phyloP scores from a whole-genome alignment of 2,888 invertebrate genomes.

The Drosophila kambysellisi region DNA sequence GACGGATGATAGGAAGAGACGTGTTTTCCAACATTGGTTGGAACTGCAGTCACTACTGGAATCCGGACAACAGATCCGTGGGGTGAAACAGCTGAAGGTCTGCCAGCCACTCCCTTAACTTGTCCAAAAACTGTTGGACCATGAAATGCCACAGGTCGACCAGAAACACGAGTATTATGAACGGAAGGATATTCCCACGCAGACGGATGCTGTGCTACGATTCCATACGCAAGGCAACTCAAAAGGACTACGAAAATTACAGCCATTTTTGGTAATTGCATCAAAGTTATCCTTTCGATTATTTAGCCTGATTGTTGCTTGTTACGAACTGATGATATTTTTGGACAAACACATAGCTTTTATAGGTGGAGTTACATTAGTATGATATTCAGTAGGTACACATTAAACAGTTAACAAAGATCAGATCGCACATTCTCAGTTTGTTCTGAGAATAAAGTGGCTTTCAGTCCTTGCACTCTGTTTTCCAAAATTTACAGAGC shows the following conservation, averaged over 20 bases:
- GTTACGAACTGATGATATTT: slow-evolving; percentile 17
- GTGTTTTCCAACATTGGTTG: neutral
- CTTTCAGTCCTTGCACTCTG: neutral
- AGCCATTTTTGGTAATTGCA: slow-evolving; percentile 17
- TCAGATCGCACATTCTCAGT: neutral
- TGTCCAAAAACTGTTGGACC: neutral
- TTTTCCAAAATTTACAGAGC: neutral
- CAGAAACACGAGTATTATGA: neutral
- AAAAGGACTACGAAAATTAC: slow-evolving; percentile 13
- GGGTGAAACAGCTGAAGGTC: neutral
- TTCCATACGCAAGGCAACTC: slow-evolving; percentile 15
- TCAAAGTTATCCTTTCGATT: slow-evolving; percentile 3
- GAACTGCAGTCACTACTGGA: neutral
- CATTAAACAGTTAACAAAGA: neutral
- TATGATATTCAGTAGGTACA: neutral
- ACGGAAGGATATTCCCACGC: neutral
- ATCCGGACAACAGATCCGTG: neutral
- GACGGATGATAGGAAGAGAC: neutral
- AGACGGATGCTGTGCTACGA: neutral
- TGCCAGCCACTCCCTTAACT: neutral
- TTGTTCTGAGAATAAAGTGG: neutral
- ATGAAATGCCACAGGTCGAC: neutral
- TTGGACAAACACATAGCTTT: neutral
- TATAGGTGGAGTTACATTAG: slow-evolving; percentile 7
- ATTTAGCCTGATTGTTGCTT: neutral